Percentiles rank a stretch among this genome's conserved stretches.
Conservation (phyloP, 2,113 vertebrate genomes). For the Lipophrys pholis region DNA sequence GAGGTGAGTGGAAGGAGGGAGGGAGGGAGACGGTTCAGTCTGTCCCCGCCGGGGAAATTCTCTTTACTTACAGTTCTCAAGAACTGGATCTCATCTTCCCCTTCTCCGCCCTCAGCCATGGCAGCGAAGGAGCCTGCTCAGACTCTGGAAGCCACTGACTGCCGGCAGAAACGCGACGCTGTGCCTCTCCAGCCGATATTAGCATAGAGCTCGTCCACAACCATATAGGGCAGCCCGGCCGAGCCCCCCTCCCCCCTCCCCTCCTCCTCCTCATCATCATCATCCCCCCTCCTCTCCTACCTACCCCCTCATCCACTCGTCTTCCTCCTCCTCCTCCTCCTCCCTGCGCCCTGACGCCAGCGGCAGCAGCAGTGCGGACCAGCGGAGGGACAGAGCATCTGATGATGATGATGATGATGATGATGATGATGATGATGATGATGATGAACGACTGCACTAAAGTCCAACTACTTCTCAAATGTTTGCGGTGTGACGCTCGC, state of each 20-base stretch:
- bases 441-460: background rate
- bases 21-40: background rate
- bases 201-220: conserved; percentile 92
- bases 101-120: conserved; percentile 98
- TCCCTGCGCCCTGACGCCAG: conserved; percentile 28
- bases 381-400: conserved; percentile 18
- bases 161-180: conserved; percentile 83
- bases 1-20: no score
- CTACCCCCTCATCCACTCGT: background rate
- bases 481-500: background rate
- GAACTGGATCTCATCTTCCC: conserved; percentile 99
- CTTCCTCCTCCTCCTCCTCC: conserved; percentile 35
- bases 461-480: conserved; percentile 12
- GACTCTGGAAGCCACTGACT: conserved; percentile 88
- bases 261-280: conserved; percentile 80
- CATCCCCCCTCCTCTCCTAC: conserved; percentile 47
- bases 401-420: conserved; percentile 8
- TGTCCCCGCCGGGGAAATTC: conserved; percentile 8
- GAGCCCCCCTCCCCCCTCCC: conserved; percentile 72
- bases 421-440: conserved; percentile 7
- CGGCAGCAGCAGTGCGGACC: conserved; percentile 58
- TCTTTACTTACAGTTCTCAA: conserved; percentile 95
- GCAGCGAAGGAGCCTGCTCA: conserved; percentile 90
- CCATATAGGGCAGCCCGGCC: conserved; percentile 92
- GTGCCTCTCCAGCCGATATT: conserved; percentile 87